Percentiles rank a stretch among this genome's conserved stretches.
These are phyloP conservation scores for Iphiclides podalirius DNA, from an alignment of 2,888 invertebrate species.

Conservation along the genomic window DNA sequence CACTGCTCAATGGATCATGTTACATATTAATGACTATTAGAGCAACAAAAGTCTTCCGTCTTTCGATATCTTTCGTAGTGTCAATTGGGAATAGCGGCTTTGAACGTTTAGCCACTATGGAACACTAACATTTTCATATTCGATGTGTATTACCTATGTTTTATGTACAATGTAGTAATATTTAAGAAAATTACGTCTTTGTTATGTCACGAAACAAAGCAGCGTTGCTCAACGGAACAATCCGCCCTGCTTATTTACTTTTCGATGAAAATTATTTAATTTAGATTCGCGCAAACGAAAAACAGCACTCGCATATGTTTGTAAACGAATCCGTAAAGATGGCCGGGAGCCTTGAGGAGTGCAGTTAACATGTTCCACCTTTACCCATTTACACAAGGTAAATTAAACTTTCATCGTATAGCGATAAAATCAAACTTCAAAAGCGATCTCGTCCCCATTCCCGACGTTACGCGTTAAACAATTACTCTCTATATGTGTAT, in stretches of 20 bases:
- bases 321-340: conserved; percentile 61
- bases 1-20: too few relatives aligned
- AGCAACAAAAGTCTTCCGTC: too few relatives aligned
- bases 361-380: conserved; percentile 66
- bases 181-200: conserved; percentile 15
- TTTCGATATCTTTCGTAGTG: too few relatives aligned
- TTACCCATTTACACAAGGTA: conserved; percentile 43
- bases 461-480: conserved; percentile 25
- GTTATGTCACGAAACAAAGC: conserved; percentile 19
- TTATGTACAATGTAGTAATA: too few relatives aligned
- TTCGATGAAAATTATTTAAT: conserved; percentile 66
- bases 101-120: too few relatives aligned
- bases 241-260: conserved; percentile 47
- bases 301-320: conserved; percentile 63
- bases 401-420: conserved; percentile 40
- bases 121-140: too few relatives aligned
- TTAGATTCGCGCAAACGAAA: conserved; percentile 55
- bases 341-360: conserved; percentile 63
- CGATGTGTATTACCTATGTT: too few relatives aligned
- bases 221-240: conserved; percentile 11
- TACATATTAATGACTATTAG: too few relatives aligned
- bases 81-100: too few relatives aligned
- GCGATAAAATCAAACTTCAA: conserved; percentile 42
- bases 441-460: conserved; percentile 34
- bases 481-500: conserved; percentile 36